phyloP scores from a whole-genome alignment of 2,797 vertebrate genomes.

The Iguana delicatissima region DNA sequence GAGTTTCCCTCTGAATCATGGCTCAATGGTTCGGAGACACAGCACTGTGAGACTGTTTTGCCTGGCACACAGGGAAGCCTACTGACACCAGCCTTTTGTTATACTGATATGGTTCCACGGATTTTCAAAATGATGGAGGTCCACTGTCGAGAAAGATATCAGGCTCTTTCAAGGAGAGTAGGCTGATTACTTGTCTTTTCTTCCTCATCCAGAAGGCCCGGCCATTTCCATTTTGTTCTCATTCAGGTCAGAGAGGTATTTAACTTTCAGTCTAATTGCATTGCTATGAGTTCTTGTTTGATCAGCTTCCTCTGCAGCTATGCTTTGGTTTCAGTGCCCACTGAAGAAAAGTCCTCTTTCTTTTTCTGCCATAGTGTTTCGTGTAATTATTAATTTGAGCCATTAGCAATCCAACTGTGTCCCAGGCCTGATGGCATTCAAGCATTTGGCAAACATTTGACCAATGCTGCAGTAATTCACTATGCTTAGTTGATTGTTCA shows the following conservation, averaged over 20 bases:
- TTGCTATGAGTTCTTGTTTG: slow-evolving; percentile 5
- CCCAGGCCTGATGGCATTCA: not conserved
- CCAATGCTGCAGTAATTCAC: not conserved
- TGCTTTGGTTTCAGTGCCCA: not conserved
- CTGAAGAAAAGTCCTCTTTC: slow-evolving; percentile 37
- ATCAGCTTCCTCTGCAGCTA: slow-evolving; percentile 19
- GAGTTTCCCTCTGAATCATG: not conserved
- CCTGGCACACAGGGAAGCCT: not conserved
- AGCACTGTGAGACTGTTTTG: not conserved
- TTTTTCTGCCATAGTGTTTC: slow-evolving; percentile 7
- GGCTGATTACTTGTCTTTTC: not conserved
- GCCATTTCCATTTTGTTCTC: not conserved
- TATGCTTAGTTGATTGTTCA: fast-evolving
- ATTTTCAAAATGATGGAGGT: not conserved
- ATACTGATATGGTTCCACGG: not conserved
- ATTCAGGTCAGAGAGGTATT: slow-evolving; percentile 5
- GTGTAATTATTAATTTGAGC: not conserved
- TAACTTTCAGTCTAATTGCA: slow-evolving; percentile 38
- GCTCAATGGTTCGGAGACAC: not conserved
- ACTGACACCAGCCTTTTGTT: not conserved
- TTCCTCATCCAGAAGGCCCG: not conserved
- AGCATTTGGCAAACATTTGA: not conserved
- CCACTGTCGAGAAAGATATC: not conserved
- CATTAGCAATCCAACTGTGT: slow-evolving; percentile 6
- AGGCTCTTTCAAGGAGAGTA: not conserved